Conservation (phyloP, 2,888 invertebrate species). For the Clivina fossor region DNA sequence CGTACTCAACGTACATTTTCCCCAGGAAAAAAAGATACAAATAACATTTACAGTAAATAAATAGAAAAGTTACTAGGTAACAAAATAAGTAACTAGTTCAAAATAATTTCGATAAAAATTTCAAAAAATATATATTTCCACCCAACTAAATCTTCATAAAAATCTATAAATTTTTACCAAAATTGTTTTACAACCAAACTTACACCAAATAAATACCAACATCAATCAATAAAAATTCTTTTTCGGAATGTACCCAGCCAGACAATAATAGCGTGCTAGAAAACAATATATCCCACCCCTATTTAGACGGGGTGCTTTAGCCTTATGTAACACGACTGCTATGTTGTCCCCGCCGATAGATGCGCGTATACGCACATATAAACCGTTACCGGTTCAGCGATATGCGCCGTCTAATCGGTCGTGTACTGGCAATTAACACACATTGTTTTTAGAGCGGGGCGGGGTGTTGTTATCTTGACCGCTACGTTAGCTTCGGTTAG, state of each 20-base stretch:
- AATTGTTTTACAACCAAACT: too few relatives aligned
- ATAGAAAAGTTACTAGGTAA: too few relatives aligned
- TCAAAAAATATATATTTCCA: not conserved
- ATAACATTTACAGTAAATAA: too few relatives aligned
- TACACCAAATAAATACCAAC: not conserved
- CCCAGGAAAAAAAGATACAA: too few relatives aligned
- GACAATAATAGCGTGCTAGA: conserved; percentile 22
- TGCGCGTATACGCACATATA: too few relatives aligned
- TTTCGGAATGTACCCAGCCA: conserved; percentile 11
- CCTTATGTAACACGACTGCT: not conserved
- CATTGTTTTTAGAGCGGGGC: conserved; percentile 3
- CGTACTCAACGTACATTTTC: too few relatives aligned
- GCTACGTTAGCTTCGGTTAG: too few relatives aligned
- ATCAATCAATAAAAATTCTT: not conserved
- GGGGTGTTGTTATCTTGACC: conserved; percentile 4
- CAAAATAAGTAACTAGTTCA: not conserved
- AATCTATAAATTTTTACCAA: not conserved
- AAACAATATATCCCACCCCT: conserved; percentile 22
- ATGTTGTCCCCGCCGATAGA: too few relatives aligned
- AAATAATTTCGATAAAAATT: not conserved
- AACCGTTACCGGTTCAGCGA: too few relatives aligned
- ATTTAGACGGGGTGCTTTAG: conserved; percentile 4
- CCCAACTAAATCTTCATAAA: not conserved
- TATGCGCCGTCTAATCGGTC: conserved; percentile 3
- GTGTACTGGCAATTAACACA: conserved; percentile 12